Conservation (phyloP, 2,888 invertebrate species). For the Drosophila macrospina region DNA sequence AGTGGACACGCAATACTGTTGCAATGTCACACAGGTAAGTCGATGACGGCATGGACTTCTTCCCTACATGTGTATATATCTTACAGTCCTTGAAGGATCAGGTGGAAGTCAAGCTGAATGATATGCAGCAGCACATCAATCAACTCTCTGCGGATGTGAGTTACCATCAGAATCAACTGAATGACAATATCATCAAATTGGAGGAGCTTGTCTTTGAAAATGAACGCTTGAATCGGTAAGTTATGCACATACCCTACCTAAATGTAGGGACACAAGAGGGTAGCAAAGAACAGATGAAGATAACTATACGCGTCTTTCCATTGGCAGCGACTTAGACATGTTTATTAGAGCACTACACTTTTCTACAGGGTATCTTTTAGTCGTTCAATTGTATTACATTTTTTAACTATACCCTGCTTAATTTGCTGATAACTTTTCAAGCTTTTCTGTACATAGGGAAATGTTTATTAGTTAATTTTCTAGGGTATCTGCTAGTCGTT, state of each 20-base stretch:
- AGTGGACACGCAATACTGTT: slow-evolving; percentile 87
- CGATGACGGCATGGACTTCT: no score
- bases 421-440: not conserved
- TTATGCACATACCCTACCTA: not conserved
- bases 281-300: no score
- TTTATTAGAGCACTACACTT: no score
- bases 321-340: no score
- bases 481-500: not conserved
- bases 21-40: slow-evolving; percentile 86
- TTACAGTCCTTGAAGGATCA: slow-evolving; percentile 77
- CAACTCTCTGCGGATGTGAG: slow-evolving; percentile 78
- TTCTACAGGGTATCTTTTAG: not conserved
- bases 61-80: no score
- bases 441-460: not conserved
- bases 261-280: not conserved
- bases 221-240: slow-evolving; percentile 76
- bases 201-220: slow-evolving; percentile 81
- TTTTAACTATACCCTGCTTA: no score
- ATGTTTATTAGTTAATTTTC: not conserved
- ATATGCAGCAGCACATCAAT: slow-evolving; percentile 78
- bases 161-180: slow-evolving; percentile 81
- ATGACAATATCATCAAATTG: slow-evolving; percentile 82
- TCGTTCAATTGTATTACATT: not conserved
- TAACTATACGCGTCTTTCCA: no score
- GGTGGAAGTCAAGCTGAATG: slow-evolving; percentile 72